These are phyloP conservation scores for Pedionomus torquatus DNA, from an alignment of 2,113 vertebrate genomes.

Conservation along the genomic window DNA sequence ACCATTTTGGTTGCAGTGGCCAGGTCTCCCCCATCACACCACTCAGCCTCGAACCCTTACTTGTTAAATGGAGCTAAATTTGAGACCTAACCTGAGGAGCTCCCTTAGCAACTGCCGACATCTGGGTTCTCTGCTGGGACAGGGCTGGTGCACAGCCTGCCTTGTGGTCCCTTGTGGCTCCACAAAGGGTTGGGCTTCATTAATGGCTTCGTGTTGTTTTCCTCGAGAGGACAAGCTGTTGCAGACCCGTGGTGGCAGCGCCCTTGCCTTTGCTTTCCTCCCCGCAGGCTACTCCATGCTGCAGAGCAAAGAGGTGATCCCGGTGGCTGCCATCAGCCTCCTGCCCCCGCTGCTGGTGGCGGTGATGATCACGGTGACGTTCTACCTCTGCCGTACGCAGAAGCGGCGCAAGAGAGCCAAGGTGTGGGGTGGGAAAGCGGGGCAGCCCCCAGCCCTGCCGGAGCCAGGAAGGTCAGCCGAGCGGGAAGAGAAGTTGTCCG, in stretches of 20 bases:
- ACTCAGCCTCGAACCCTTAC: accelerated
- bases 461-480: background rate
- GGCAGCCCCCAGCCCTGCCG: slow-evolving; percentile 53
- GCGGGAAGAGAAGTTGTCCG: slow-evolving; percentile 62
- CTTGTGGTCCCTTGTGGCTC: accelerated
- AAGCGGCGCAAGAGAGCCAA: slow-evolving; percentile 75
- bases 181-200: background rate
- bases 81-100: background rate
- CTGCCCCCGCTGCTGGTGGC: slow-evolving; percentile 83
- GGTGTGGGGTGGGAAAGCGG: slow-evolving; percentile 75
- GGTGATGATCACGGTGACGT: slow-evolving; percentile 75
- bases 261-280: background rate
- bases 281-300: slow-evolving; percentile 82
- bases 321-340: slow-evolving; percentile 86
- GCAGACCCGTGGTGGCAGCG: background rate
- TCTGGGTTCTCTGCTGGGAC: background rate
- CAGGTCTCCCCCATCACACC: accelerated
- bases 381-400: slow-evolving; percentile 86
- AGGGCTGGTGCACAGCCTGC: background rate
- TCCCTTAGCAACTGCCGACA: background rate
- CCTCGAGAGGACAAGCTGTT: background rate
- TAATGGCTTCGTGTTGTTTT: background rate
- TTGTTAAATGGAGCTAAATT: background rate
- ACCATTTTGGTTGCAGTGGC: accelerated
- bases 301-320: slow-evolving; percentile 85